Percentiles rank a stretch among this genome's conserved stretches.
Conservation (phyloP, 2,797 vertebrate species). For the Gadopsis marmoratus region DNA sequence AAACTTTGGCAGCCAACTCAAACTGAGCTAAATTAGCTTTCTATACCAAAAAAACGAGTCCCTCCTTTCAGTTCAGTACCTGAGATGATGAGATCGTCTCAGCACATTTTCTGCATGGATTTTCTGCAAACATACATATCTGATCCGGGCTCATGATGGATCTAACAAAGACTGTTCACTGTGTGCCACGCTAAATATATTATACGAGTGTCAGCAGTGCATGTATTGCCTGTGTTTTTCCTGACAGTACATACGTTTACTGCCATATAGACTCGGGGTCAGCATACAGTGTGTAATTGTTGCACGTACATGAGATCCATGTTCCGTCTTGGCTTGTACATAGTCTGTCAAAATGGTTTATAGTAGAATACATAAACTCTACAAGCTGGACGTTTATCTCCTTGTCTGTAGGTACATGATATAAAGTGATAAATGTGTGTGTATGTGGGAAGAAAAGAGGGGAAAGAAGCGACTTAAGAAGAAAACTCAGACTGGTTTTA, state of each 20-base stretch:
- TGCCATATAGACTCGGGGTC: conserved; percentile 30
- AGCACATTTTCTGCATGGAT: background rate
- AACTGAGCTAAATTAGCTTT: too few species aligned
- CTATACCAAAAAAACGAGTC: background rate
- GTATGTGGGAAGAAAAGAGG: background rate
- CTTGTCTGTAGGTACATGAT: conserved; percentile 21
- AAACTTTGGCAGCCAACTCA: too few species aligned
- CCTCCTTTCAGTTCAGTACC: conserved; percentile 2
- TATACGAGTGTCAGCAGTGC: conserved; percentile 9
- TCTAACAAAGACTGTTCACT: conserved; percentile 8
- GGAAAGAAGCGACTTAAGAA: background rate
- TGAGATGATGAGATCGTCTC: conserved; percentile 16
- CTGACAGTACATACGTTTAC: conserved; percentile 45
- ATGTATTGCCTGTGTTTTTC: conserved; percentile 19
- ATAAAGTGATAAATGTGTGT: conserved; percentile 37
- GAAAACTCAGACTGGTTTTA: conserved; percentile 1
- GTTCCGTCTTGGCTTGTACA: conserved; percentile 18
- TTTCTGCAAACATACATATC: conserved; percentile 30
- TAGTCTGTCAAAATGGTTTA: conserved; percentile 38
- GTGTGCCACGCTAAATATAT: conserved; percentile 17
- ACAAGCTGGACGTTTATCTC: conserved; percentile 32
- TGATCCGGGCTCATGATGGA: conserved; percentile 6
- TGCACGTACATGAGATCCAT: background rate
- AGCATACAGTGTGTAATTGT: conserved; percentile 2
- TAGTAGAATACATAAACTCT: conserved; percentile 32